Base-by-base conservation (phyloP, 2,888 invertebrate species). In the Sinopyrophorus schimmeli region DNA sequence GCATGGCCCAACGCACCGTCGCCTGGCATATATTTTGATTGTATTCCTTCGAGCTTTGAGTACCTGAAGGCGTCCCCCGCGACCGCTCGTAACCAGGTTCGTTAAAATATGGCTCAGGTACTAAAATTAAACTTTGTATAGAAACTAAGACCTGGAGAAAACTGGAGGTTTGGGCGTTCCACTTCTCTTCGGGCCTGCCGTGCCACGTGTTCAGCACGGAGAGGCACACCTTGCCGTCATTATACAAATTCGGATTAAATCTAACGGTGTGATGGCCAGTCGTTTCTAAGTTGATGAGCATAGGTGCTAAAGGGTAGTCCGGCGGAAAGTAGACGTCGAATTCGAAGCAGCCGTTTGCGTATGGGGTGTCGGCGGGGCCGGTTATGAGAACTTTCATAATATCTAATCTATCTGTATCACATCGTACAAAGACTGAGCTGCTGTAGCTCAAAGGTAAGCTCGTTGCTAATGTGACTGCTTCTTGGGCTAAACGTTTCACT, bases 121-220 rank as follows among this genome's bases (percentile, higher is more conserved):
- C 93, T 64, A 94, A 78, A 72, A 94, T 94, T 65, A 94, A 77
- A 28, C 92, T 92, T 75, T 94, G 93, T 70, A 94, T 93, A 9
- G 93, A 93, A 24, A 94, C 93, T 66, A 94, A 79, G 54, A 94
- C 92, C 86, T 89, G 89, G 52, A 95, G 79, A 69, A 96, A 93
- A 72, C 92, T 93, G 28, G 93, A 94, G 0, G 94, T 95, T 72
- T 93, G 92, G 53, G 94, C 88, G 76, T 93, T 95, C 95, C 95
- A 96, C 73, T 94, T 93, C 75, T 96, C 96, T 75, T 95, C 95
- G 14, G 95, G 95, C 40, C 94, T 79, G 4, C 95, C 95, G 73
- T 95, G 94, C 95, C 95, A 96, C 2, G 95, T 96, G 76, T 95
- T 95, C 57, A 96, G 79, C 57, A 96, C 92, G 59, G 93, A 93